A percentile compares a stretch with the other conserved stretches of the same genome.
Evolutionary conservation across 2,888 invertebrate genomes (phyloP).

Genomic region (Calliopum simillimum): DNA sequence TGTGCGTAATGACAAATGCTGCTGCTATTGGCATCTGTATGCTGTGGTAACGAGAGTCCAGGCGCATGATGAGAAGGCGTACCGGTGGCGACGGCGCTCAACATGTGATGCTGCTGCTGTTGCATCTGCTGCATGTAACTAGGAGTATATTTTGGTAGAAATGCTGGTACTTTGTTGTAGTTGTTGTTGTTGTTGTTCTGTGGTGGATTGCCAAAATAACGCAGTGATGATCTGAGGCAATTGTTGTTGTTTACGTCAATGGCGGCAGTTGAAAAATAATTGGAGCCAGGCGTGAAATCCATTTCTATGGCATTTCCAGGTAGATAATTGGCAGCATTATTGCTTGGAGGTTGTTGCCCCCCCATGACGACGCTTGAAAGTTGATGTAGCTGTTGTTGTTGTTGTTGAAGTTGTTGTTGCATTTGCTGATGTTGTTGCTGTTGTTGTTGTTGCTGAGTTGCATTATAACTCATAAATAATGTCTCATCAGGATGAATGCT

Average conservation of each 20-base stretch:
- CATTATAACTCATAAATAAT: slow-evolving; percentile 44
- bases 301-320: slow-evolving; percentile 11
- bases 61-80: slow-evolving; percentile 42
- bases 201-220: slow-evolving; percentile 40
- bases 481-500: slow-evolving; percentile 52
- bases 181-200: slow-evolving; percentile 12
- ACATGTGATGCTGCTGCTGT: slow-evolving; percentile 36
- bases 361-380: too few relatives aligned
- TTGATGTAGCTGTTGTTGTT: slow-evolving; percentile 44
- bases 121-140: slow-evolving; percentile 19
- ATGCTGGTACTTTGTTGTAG: slow-evolving; percentile 23
- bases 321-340: slow-evolving; percentile 3
- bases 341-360: slow-evolving; percentile 20
- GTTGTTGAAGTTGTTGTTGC: slow-evolving; percentile 33
- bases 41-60: slow-evolving; percentile 38
- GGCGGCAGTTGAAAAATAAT: slow-evolving; percentile 20
- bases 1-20: slow-evolving; percentile 53
- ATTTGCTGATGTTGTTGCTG: too few relatives aligned
- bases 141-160: not conserved
- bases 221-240: slow-evolving; percentile 33
- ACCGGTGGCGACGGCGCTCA: slow-evolving; percentile 33
- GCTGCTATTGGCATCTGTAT: slow-evolving; percentile 24
- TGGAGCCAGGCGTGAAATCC: slow-evolving; percentile 7
- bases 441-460: slow-evolving; percentile 35
- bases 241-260: slow-evolving; percentile 22